Evolutionary conservation across 2,797 vertebrate genomes (phyloP).

Genomic region (Gallirallus australis): DNA sequence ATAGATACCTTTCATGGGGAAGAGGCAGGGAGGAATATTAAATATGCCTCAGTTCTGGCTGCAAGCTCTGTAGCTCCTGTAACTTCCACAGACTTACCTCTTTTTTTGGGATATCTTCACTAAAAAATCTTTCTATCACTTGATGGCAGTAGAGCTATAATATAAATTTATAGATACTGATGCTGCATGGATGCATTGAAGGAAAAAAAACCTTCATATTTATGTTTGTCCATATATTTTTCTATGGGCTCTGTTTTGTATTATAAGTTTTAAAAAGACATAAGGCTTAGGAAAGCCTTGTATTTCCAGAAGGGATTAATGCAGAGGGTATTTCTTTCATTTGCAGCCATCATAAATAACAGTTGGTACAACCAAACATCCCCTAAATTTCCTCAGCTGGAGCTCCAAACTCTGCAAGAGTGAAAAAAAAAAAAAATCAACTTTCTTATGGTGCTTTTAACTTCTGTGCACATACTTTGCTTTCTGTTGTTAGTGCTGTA

Average conservation of each 20-base stretch:
- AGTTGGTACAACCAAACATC: slow-evolving; percentile 47
- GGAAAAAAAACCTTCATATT: slow-evolving; percentile 42
- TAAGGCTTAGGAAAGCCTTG: slow-evolving; percentile 72
- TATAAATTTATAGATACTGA: slow-evolving; percentile 74
- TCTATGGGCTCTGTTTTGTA: slow-evolving; percentile 71
- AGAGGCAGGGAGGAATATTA: neutral
- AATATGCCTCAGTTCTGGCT: neutral
- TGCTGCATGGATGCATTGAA: slow-evolving; percentile 63
- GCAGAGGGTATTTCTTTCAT: slow-evolving; percentile 72
- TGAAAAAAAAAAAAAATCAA: slow-evolving; percentile 30
- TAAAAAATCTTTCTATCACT: slow-evolving; percentile 76
- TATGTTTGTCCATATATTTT: slow-evolving; percentile 75
- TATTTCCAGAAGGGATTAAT: slow-evolving; percentile 77
- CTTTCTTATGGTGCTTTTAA: slow-evolving; percentile 68
- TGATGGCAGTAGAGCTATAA: slow-evolving; percentile 82
- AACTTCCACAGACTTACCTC: neutral
- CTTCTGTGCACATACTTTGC: slow-evolving; percentile 54
- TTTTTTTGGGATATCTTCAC: slow-evolving; percentile 12
- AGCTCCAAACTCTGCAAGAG: slow-evolving; percentile 52
- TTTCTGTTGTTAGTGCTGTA: neutral
- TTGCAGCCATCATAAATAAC: slow-evolving; percentile 67
- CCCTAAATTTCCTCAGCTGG: slow-evolving; percentile 66
- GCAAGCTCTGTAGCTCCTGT: neutral
- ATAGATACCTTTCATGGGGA: neutral
- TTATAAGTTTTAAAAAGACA: slow-evolving; percentile 75